Percentiles rank a stretch among this genome's conserved stretches.
Conservation (phyloP, 2,113 vertebrate species). For the Merops nubicus region DNA sequence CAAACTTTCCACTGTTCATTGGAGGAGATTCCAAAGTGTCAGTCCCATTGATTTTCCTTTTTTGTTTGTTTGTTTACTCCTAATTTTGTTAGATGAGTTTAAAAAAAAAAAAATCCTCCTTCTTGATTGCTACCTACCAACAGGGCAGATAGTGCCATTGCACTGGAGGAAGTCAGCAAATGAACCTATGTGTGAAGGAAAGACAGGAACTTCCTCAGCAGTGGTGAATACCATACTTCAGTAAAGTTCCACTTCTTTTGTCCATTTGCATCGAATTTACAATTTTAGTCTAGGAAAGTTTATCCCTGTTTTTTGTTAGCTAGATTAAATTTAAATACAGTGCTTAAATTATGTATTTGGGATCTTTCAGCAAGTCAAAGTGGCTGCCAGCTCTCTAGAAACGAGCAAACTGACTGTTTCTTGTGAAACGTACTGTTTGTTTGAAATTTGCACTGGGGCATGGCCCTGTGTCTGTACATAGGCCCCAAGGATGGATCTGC, state of each 20-base stretch:
- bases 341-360: constrained; percentile 54
- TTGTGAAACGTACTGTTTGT: constrained; percentile 32
- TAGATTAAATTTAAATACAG: constrained; percentile 64
- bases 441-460: constrained; percentile 47
- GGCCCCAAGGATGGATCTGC: constrained; percentile 35
- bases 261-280: constrained; percentile 57
- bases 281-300: constrained; percentile 26
- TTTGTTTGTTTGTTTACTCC: neutral
- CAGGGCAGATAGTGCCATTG: neutral
- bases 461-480: constrained; percentile 54
- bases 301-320: constrained; percentile 66
- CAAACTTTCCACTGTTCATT: neutral
- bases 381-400: constrained; percentile 43
- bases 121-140: neutral
- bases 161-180: constrained; percentile 3
- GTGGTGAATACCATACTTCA: neutral
- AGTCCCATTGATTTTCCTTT: neutral
- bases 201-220: constrained; percentile 34
- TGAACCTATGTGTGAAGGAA: constrained; percentile 17
- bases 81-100: neutral
- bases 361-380: constrained; percentile 60
- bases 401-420: constrained; percentile 53
- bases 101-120: neutral
- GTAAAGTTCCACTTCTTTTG: constrained; percentile 39
- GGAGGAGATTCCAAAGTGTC: neutral